Evolutionary conservation across 2,888 invertebrate species (phyloP), one percentile per base, ranked within the genome.

Genomic region (Fragum whitleyi): DNA sequence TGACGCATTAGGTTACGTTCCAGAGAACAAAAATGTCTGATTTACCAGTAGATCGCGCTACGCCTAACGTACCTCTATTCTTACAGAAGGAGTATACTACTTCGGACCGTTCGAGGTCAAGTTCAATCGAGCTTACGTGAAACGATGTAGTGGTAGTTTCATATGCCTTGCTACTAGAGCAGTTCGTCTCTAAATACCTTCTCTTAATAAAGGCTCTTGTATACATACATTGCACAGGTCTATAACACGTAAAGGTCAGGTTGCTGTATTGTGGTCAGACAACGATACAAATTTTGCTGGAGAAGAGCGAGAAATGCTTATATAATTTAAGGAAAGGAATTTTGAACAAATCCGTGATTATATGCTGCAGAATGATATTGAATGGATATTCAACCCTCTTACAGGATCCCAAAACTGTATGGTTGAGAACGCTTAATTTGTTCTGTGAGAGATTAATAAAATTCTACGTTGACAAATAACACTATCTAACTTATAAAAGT

Each of bases 51-150:
- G 81, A 84, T 28, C 53, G 76, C 23, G n/a, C 75, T 2, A 73
- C 19, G n/a, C 62, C 79, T 2, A 59, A 68, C 51, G 75, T 77
- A 71, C 77, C 82, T 0, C 81, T 79, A 23, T 86, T 85, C 47
- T 79, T 3, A 29, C n/a, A 14, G 75, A 76, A 16, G 84, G 86
- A 23, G 69, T 86, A 26, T 86, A 87, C 67, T 85, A 76, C 42
- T 88, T 86, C 72, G 87, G 86, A 59, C 86, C 88, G 0, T 84
- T 36, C 9, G 59, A 67, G 11, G 72, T 86, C 3, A 85, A 82
- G 57, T 16, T 70, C 7, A 81, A 77, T n/a, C 59, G 88, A 16
- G 70, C 55, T 42, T 7, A 36, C 1, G 68, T 81, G 7, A 85
- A 88, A 61, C 29, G 85, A 19, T 88, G 87, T 68, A 82, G 86